A percentile compares a stretch with the other conserved stretches of the same genome.
Evolutionary conservation across 2,113 vertebrate species (phyloP).

Genomic region (Amblyornis subalaris): DNA sequence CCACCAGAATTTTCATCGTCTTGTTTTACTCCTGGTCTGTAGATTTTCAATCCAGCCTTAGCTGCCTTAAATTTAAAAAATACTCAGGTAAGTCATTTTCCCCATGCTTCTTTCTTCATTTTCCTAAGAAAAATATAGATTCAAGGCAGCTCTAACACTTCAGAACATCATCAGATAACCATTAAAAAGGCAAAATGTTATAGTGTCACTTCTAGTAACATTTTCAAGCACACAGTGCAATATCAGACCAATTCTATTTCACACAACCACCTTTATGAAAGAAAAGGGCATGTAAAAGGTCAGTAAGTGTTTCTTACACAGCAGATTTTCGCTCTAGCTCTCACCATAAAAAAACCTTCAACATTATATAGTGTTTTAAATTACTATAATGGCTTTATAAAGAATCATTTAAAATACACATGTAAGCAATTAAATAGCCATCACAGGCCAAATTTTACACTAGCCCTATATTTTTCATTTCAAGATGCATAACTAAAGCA

Average conservation of each 20-base stretch:
- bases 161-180: not conserved
- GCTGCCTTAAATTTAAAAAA: constrained; percentile 73
- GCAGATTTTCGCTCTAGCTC: not conserved
- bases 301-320: not conserved
- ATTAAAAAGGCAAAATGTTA: not conserved
- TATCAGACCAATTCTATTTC: not conserved
- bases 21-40: constrained; percentile 83
- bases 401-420: not conserved
- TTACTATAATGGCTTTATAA: not conserved
- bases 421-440: not conserved
- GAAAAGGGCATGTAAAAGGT: not conserved
- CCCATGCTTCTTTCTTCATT: not conserved
- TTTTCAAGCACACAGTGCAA: not conserved
- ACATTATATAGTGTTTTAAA: not conserved
- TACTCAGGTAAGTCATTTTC: not conserved
- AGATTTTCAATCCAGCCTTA: constrained; percentile 87
- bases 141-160: not conserved
- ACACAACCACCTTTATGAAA: not conserved
- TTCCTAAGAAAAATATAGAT: not conserved
- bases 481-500: not conserved
- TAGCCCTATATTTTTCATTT: not conserved
- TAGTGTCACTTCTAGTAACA: not conserved
- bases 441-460: not conserved
- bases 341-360: not conserved
- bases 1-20: constrained; percentile 85